phyloP scores from a whole-genome alignment of 2,888 invertebrate species.

The Lasioglossum lativentre region DNA sequence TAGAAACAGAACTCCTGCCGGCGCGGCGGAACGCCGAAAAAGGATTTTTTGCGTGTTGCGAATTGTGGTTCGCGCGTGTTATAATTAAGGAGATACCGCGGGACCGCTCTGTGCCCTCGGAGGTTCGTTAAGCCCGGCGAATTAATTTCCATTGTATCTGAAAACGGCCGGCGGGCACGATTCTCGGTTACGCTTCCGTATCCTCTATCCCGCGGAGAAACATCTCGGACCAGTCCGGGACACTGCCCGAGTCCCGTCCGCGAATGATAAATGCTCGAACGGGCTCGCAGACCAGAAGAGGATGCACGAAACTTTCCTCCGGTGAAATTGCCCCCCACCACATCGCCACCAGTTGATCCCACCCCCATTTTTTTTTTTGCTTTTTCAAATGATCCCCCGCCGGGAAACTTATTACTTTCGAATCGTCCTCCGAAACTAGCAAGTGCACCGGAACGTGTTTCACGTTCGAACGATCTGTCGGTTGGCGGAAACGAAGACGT shows the following conservation, averaged over 20 bases:
- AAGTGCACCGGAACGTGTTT: neutral
- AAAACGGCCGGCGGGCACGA: slow-evolving; percentile 43
- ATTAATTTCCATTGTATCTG: slow-evolving; percentile 63
- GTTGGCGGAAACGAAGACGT: neutral
- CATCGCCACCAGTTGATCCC: slow-evolving; percentile 15
- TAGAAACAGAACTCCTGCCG: neutral
- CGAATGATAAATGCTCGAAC: slow-evolving; percentile 16
- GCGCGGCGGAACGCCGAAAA: neutral
- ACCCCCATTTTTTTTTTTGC: neutral
- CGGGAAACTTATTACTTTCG: neutral
- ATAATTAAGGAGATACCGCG: slow-evolving; percentile 59
- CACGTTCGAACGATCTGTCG: neutral
- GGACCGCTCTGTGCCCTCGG: slow-evolving; percentile 39
- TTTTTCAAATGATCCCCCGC: neutral
- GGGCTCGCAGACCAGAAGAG: neutral
- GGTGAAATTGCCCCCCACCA: neutral
- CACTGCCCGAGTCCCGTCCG: neutral
- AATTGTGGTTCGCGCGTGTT: slow-evolving; percentile 3
- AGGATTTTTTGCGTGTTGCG: neutral
- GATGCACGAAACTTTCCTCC: slow-evolving; percentile 10
- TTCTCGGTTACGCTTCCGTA: slow-evolving; percentile 31
- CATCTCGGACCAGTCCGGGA: no score
- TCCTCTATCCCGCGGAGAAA: neutral
- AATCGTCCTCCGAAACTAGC: neutral
- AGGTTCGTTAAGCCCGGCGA: slow-evolving; percentile 62